A percentile compares a stretch with the other conserved stretches of the same genome.
phyloP scores from a whole-genome alignment of 1,140 invertebrate genomes.

The Matsumurasca onukii region DNA sequence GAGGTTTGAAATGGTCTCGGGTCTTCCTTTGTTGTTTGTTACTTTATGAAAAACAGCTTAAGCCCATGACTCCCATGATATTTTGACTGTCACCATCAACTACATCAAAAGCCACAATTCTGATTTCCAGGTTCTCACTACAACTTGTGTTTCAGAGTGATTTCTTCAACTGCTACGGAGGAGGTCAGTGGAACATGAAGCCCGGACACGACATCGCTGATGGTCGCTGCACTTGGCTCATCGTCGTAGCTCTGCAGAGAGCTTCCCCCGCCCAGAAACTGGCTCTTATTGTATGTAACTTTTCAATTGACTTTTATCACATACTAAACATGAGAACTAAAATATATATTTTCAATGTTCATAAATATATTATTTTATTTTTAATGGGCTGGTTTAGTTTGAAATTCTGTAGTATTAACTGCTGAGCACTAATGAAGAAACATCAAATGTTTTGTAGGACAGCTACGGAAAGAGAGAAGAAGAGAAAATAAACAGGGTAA shows the following conservation, averaged over 20 bases:
- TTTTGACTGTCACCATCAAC: too few species aligned
- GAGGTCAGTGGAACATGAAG: not conserved
- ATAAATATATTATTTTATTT: too few species aligned
- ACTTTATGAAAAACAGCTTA: too few species aligned
- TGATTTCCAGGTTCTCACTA: too few species aligned
- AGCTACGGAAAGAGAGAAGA: conserved; percentile 73
- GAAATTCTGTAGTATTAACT: too few species aligned
- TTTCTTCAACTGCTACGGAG: conserved; percentile 28
- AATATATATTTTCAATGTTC: not conserved
- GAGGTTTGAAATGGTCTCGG: too few species aligned
- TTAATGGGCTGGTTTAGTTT: too few species aligned
- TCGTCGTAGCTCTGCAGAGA: conserved; percentile 81
- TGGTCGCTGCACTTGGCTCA: conserved; percentile 89
- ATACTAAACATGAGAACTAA: not conserved
- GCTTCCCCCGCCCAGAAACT: conserved; percentile 69
- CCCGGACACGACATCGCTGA: conserved; percentile 30
- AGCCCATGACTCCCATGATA: too few species aligned
- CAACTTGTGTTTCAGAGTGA: conserved; percentile 21
- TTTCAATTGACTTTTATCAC: conserved; percentile 11
- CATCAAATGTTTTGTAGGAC: conserved; percentile 51
- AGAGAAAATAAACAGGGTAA: conserved; percentile 68
- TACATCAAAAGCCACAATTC: too few species aligned
- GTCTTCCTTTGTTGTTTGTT: too few species aligned
- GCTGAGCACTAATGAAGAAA: too few species aligned
- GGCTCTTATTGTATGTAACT: conserved; percentile 60